Evolutionary conservation across 2,797 vertebrate genomes (phyloP).

Genomic region (Rachycentron canadum): DNA sequence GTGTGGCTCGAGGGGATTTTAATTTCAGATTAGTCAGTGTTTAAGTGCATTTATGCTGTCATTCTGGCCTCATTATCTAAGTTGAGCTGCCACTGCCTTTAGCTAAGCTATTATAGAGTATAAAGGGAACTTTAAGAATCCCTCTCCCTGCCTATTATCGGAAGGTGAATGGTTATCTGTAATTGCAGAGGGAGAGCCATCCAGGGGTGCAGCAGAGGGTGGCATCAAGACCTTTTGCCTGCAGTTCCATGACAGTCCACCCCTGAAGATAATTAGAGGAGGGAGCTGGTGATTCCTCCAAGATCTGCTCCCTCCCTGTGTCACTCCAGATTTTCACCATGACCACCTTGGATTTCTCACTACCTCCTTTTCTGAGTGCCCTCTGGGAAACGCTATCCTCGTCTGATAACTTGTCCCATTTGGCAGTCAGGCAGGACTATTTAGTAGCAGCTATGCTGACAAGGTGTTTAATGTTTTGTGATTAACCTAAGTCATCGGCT

Average conservation of each 20-base stretch:
- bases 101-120: slow-evolving; percentile 59
- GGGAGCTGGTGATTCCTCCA: slow-evolving; percentile 22
- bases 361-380: neutral
- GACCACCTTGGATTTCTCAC: slow-evolving; percentile 12
- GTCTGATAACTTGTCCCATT: slow-evolving; percentile 26
- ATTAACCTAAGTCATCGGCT: slow-evolving; percentile 66
- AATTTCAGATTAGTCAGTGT: slow-evolving; percentile 74
- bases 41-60: slow-evolving; percentile 69
- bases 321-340: slow-evolving; percentile 30
- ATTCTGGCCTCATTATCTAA: slow-evolving; percentile 74
- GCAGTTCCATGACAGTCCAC: slow-evolving; percentile 21
- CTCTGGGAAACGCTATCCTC: slow-evolving; percentile 36
- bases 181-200: slow-evolving; percentile 67
- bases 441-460: slow-evolving; percentile 44
- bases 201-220: slow-evolving; percentile 46
- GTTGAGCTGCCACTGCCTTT: slow-evolving; percentile 67
- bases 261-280: slow-evolving; percentile 59
- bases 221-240: slow-evolving; percentile 38
- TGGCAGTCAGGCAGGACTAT: slow-evolving; percentile 1
- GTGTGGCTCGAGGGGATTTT: slow-evolving; percentile 67
- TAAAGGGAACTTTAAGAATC: slow-evolving; percentile 59
- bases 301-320: slow-evolving; percentile 23
- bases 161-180: slow-evolving; percentile 75
- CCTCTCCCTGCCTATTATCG: slow-evolving; percentile 51
- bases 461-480: slow-evolving; percentile 68